These are phyloP conservation scores for Mimas tiliae DNA, from an alignment of 2,888 invertebrate species.

Conservation along the genomic window DNA sequence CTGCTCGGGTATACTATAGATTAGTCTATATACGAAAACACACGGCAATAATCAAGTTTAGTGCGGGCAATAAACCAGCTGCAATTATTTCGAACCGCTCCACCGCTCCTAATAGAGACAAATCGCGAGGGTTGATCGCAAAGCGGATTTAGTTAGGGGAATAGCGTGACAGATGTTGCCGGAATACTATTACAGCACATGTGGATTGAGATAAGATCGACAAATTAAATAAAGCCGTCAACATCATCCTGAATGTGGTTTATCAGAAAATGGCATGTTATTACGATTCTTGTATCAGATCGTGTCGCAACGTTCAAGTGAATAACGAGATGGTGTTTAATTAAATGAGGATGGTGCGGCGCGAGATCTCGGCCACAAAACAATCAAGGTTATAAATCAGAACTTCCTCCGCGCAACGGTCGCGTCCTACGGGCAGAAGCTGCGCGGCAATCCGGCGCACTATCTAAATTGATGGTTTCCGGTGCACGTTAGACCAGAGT, in stretches of 20 bases:
- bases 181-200: slow-evolving; percentile 38
- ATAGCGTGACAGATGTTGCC: slow-evolving; percentile 62
- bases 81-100: slow-evolving; percentile 43
- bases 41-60: slow-evolving; percentile 37
- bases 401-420: slow-evolving; percentile 78
- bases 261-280: slow-evolving; percentile 31
- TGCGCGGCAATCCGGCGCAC: slow-evolving; percentile 78
- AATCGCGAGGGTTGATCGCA: slow-evolving; percentile 48
- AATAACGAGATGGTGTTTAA: slow-evolving; percentile 53
- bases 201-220: slow-evolving; percentile 20
- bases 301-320: slow-evolving; percentile 41
- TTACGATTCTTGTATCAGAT: slow-evolving; percentile 33
- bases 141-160: slow-evolving; percentile 51
- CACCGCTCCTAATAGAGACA: slow-evolving; percentile 52
- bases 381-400: slow-evolving; percentile 83
- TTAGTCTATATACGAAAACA: slow-evolving; percentile 41
- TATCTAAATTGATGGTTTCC: slow-evolving; percentile 84
- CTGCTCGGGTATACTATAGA: slow-evolving; percentile 38
- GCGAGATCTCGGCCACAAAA: slow-evolving; percentile 72
- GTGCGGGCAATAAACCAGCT: slow-evolving; percentile 37
- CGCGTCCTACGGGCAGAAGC: slow-evolving; percentile 77
- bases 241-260: slow-evolving; percentile 28
- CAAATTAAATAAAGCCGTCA: slow-evolving; percentile 4
- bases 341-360: slow-evolving; percentile 61
- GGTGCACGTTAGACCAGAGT: slow-evolving; percentile 75